Evolutionary conservation across 92 coral and sea anemone species (phyloP).

Genomic region (Zoanthus solanderi): DNA sequence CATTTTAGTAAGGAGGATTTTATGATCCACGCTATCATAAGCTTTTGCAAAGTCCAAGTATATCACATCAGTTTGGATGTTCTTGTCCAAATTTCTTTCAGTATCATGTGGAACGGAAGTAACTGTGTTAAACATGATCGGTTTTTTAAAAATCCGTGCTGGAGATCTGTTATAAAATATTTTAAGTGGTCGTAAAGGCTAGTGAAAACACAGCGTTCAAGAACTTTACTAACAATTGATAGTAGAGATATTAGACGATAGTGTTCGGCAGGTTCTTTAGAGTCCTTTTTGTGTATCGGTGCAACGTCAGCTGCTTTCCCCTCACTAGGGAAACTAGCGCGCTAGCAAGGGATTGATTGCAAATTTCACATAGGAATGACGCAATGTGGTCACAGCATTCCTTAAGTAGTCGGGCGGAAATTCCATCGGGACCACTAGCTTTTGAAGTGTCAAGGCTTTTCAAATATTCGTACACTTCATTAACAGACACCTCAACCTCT

Average conservation of each 20-base stretch:
- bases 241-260: slow-evolving; percentile 42
- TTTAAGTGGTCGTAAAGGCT: slow-evolving; percentile 23
- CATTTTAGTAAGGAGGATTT: slow-evolving; percentile 17
- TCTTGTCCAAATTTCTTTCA: slow-evolving; percentile 46
- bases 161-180: slow-evolving; percentile 14
- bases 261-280: slow-evolving; percentile 54
- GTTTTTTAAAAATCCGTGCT: slow-evolving; percentile 29
- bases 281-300: slow-evolving; percentile 49
- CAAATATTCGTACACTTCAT: slow-evolving; percentile 8
- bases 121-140: slow-evolving; percentile 57
- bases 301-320: slow-evolving; percentile 55
- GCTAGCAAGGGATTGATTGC: slow-evolving; percentile 42
- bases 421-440: slow-evolving; percentile 63
- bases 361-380: slow-evolving; percentile 51
- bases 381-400: slow-evolving; percentile 62
- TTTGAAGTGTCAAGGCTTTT: slow-evolving; percentile 56
- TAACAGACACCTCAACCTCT: not conserved
- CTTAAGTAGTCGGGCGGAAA: slow-evolving; percentile 51
- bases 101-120: slow-evolving; percentile 38
- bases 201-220: slow-evolving; percentile 43
- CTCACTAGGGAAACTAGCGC: slow-evolving; percentile 1
- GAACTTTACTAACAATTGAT: slow-evolving; percentile 28
- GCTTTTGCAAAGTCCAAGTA: not conserved
- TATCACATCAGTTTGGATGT: slow-evolving; percentile 3
- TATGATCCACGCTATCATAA: not conserved